Base-by-base conservation (phyloP, 2,113 vertebrate species). In the Eublepharis macularius region DNA sequence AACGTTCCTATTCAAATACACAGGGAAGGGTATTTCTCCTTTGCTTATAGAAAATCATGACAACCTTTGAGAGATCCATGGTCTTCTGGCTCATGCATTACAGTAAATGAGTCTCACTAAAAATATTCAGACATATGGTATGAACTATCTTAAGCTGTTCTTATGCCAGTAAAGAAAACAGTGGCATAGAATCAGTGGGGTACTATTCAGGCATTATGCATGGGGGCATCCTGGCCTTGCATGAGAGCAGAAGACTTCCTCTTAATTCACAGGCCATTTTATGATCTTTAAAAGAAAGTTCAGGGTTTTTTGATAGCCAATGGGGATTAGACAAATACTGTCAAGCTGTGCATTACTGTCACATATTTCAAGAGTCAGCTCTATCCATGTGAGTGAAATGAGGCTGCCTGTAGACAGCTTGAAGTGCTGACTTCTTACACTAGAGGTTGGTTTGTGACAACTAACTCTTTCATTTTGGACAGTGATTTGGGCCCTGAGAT, bases 391-490 rank as follows among this genome's bases (percentile, higher is more conserved):
- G 45, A 69, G n/a, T 81, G n/a, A 43, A 80, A 47, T n/a, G 68
- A 51, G 87, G 86, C 80, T 81, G 68, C 63, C 43, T n/a, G 49
- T 74, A 36, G 86, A 76, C 49, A 88, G 76, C 34, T 76, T 72
- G 47, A 87, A 91, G 91, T 81, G 81, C 82, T 88, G 43, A 68
- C 90, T 88, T 68, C 45, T 70, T 70, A 21, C 34, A 69, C 63
- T 41, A 76, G 90, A 76, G 1, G 36, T 69, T 32, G 21, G 16
- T 88, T 78, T 91, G 73, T 92, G 87, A 85, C 75, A 88, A 80
- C 74, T 80, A 65, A 65, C 83, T 26, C 89, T 85, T 90, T 91
- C 87, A 93, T 90, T 94, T 92, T 85, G 90, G 85, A 83, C 90
- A 92, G 92, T 65, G 86, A 89, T 88, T 94, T 86, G 45, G 57